Percentiles rank a stretch among this genome's conserved stretches.
These are phyloP conservation scores for Ceratoteleas bidentatus DNA, from an alignment of 1,140 invertebrate species.

Conservation along the genomic window DNA sequence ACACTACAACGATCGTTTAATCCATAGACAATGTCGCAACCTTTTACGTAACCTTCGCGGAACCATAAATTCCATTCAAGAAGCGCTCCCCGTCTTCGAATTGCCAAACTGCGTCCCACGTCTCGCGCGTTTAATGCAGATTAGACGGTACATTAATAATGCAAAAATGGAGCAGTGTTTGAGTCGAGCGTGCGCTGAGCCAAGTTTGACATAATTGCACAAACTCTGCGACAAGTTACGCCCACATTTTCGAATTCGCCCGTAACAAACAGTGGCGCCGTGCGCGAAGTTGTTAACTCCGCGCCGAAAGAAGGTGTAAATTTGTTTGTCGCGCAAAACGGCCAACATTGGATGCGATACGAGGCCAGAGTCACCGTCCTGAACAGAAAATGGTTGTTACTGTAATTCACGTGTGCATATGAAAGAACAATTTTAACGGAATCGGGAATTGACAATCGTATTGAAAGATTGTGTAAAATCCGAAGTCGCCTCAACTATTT, in stretches of 20 bases:
- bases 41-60: background rate
- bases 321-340: constrained; percentile 25
- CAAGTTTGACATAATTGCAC: constrained; percentile 48
- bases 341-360: background rate
- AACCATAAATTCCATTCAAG: constrained; percentile 7
- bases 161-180: constrained; percentile 42
- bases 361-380: too few species aligned
- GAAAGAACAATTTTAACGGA: background rate
- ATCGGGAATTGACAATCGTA: too few species aligned
- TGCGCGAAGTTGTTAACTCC: constrained; percentile 24
- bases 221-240: constrained; percentile 40
- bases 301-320: constrained; percentile 28
- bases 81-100: constrained; percentile 9
- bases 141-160: constrained; percentile 31
- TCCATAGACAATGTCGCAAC: background rate
- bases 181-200: constrained; percentile 20
- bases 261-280: constrained; percentile 15
- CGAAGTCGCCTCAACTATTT: too few species aligned
- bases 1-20: too few species aligned
- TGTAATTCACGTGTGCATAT: background rate
- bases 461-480: too few species aligned
- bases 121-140: constrained; percentile 24
- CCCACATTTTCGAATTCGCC: constrained; percentile 30
- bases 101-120: constrained; percentile 16
- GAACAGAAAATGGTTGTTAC: too few species aligned